Conservation (phyloP, 2,113 vertebrate species). For the Raphicerus campestris region DNA sequence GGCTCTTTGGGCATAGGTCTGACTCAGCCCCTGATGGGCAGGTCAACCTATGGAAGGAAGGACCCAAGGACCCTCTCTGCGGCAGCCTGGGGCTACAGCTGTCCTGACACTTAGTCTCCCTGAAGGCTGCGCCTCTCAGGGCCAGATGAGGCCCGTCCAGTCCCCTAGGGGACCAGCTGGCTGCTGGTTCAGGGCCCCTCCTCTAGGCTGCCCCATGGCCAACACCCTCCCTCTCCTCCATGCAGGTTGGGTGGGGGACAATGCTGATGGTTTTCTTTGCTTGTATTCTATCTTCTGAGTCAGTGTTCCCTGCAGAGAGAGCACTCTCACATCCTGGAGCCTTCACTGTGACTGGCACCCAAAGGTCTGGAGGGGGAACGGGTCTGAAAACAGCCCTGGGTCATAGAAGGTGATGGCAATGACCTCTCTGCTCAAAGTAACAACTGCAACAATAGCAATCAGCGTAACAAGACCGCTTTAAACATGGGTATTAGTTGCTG, state of each 20-base stretch:
- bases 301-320: background rate
- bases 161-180: background rate
- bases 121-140: background rate
- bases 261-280: background rate
- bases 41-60: background rate
- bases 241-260: background rate
- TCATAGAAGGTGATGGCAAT: background rate
- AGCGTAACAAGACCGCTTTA: accelerated
- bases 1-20: background rate
- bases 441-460: too few relatives aligned
- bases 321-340: background rate
- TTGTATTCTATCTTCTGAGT: background rate
- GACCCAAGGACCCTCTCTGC: background rate
- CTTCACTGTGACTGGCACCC: background rate
- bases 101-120: background rate
- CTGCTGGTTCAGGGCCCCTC: background rate
- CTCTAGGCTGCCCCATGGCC: background rate
- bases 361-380: background rate
- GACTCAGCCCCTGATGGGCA: background rate
- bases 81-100: background rate
- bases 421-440: background rate
- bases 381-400: background rate
- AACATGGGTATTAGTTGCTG: background rate
- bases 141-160: accelerated
- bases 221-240: background rate